These are phyloP conservation scores for Panopea generosa DNA, from an alignment of 2,888 invertebrate genomes.

Conservation along the genomic window DNA sequence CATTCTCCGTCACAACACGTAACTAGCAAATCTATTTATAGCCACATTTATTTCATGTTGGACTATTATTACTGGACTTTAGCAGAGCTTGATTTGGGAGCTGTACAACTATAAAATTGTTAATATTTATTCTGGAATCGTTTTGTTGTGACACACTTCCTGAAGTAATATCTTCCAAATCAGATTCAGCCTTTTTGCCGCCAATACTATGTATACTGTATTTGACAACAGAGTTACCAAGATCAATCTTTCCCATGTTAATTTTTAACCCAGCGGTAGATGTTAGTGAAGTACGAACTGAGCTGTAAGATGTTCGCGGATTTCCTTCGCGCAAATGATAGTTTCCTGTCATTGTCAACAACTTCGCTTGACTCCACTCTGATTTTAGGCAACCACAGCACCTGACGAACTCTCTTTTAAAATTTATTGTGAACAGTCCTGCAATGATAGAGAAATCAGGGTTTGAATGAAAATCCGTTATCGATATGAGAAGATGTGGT, in stretches of 20 bases:
- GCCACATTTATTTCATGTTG: too few species aligned
- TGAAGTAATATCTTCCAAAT: not conserved
- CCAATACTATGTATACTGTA: too few species aligned
- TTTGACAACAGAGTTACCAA: too few species aligned
- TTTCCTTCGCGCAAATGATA: constrained; percentile 25
- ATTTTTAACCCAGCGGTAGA: constrained; percentile 22
- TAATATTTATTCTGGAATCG: constrained; percentile 60
- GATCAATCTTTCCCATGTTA: constrained; percentile 1
- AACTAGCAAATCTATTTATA: too few species aligned
- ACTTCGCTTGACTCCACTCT: constrained; percentile 54
- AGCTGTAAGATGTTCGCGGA: constrained; percentile 50
- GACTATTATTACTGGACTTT: not conserved
- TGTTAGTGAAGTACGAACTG: constrained; percentile 33
- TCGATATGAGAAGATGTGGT: too few species aligned
- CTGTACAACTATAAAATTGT: constrained; percentile 61
- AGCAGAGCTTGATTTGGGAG: constrained; percentile 14
- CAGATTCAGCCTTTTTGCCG: too few species aligned
- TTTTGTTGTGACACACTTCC: not conserved
- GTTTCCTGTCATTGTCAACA: constrained; percentile 20
- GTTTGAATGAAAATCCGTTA: too few species aligned
- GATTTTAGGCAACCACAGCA: constrained; percentile 76
- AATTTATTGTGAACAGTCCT: constrained; percentile 81
- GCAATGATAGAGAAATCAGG: constrained; percentile 54
- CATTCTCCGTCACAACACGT: too few species aligned
- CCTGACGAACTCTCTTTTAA: constrained; percentile 78